Evolutionary conservation across 2,797 vertebrate species (phyloP), one percentile per base, ranked within the genome.

Genomic region (Choloepus didactylus): DNA sequence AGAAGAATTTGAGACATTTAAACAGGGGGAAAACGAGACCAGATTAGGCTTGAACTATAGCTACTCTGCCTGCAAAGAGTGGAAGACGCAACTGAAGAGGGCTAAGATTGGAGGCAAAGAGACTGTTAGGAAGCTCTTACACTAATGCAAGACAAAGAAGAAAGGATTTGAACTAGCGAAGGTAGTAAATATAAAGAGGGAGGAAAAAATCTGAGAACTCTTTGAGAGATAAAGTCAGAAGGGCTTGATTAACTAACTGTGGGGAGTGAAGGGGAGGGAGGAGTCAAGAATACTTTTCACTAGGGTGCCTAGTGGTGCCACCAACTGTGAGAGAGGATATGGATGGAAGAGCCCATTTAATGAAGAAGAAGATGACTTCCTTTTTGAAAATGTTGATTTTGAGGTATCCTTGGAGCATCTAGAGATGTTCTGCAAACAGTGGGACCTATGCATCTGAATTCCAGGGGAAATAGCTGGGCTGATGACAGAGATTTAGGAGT

Each of bases 301-400:
- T n/a, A 35, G 51, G 27, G 4, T 59, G 27, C 9, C 19, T 77
- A 77, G 8, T 75, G 35, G 7, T 85, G 59, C 12, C n/a, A 49
- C 27, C 44, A 64, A 41, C 8, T 76, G 19, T 51, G 31, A 64
- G 6, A 75, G 11, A n/a, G 54, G 81, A 60, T 29, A 12, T 67
- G n/a, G 44, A 46, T 29, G 19, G 51, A 73, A 69, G 35, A 76
- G 6, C 2, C 25, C 21, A 38, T 5, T 62, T 75, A 80, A 51
- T 31, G 35, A 89, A 59, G 83, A 89, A 59, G 83, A 91, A 35
- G 35, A 82, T 54, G 31, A 54, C 2, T 38, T 89, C 51, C 25
- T 81, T 89, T 85, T 54, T 35, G 11, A 89, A 92, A 7, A 64
- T 29, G 27, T 10, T 82, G 62, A 70, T 76, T 92, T 56, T 94